These are phyloP conservation scores for Taeniopygia guttata DNA, from an alignment of 2,797 vertebrate genomes.

Conservation along the genomic window DNA sequence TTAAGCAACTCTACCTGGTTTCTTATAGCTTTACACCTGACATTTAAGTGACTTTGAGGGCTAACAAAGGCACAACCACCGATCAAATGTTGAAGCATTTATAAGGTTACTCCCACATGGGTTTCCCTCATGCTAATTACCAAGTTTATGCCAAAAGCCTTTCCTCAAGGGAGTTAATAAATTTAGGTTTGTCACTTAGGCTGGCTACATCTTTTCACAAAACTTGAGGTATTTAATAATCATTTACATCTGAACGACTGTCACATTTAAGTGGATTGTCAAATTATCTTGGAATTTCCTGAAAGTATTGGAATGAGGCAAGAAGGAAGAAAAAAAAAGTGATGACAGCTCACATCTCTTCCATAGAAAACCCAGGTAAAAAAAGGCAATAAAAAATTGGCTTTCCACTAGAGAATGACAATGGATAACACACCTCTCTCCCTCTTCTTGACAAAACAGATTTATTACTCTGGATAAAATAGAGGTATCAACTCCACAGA, in stretches of 20 bases:
- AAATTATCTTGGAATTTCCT: constrained; percentile 21
- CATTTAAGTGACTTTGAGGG: constrained; percentile 29
- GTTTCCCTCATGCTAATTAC: constrained; percentile 3
- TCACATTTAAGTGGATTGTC: background rate
- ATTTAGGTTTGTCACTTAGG: background rate
- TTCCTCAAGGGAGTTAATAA: background rate
- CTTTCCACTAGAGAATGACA: background rate
- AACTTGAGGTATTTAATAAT: background rate
- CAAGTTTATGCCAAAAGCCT: background rate
- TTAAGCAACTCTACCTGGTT: background rate
- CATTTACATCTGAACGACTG: background rate
- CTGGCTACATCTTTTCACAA: background rate
- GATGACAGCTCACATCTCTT: background rate
- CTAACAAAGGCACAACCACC: constrained; percentile 14
- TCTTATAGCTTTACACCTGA: background rate
- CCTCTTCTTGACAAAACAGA: background rate
- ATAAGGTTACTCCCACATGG: constrained; percentile 3
- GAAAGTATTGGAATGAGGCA: background rate
- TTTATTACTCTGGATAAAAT: background rate
- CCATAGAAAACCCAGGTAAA: background rate
- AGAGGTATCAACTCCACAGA: background rate
- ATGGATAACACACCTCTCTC: background rate
- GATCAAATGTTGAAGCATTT: constrained; percentile 25
- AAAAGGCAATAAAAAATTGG: background rate
- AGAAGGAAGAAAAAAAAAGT: background rate